Base-by-base conservation (phyloP, 2,797 vertebrate species). In the Syngnathus acus region DNA sequence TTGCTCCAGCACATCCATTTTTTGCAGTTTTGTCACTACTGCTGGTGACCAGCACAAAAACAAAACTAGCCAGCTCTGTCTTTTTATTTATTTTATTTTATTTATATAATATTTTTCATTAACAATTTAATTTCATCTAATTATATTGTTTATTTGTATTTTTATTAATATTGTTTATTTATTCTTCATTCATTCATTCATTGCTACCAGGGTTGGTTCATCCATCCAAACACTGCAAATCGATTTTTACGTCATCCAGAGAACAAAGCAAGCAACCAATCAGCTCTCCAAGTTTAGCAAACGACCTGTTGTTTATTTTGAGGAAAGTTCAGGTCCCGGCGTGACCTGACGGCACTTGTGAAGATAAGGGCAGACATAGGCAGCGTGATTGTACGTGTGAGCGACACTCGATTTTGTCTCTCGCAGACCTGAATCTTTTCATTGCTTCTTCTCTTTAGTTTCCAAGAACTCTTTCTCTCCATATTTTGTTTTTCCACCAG, bases 331-430 rank as follows among this genome's bases (percentile, higher is more conserved):
- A 68, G 76, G 82, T 78, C 74, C 71, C 70, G 65, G 62, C 2
- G 50, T 83, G 82, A 79, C 76, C 77, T 82, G 54, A 39, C 76
- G 72, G 59, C 58, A 37, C 69, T 66, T 65, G 65, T 39, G 74
- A 77, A 81, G 82, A 80, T 77, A 78, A 74, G 70, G 45, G 76
- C 65, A 43, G 57, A 73, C 72, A 70, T 79, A 72, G 81, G 79
- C 72, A 76, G 72, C 64, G 69, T 37, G 62, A 26, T 23, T 62
- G 64, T 70, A 63, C 57, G 61, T 72, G 58, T 23, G 65, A 65
- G 60, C 69, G 73, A 80, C 75, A 68, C 72, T 74, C 73, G 67
- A 64, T 77, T 75, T 75, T 74, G 65, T 82, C 66, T 62, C 61
- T 23, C 63, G 70, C 76, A 82, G 75, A 76, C 71, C 16, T 63